phyloP scores from a whole-genome alignment of 2,888 invertebrate genomes.

The Cerastis rubricosa region DNA sequence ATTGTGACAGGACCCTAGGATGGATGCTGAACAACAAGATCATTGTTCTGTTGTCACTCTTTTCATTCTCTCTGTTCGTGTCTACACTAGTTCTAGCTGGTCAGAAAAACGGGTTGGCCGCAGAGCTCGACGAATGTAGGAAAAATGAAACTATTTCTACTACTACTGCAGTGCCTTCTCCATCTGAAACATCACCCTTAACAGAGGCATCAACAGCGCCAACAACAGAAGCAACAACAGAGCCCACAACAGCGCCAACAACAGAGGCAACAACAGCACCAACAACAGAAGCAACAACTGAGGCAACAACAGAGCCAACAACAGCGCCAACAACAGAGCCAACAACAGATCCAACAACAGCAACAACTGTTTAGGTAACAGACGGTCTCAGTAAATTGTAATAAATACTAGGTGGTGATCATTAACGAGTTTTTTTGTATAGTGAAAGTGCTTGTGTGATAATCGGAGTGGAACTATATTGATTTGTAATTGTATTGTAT shows the following conservation, averaged over 20 bases:
- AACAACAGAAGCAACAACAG: background rate
- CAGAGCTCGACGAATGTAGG: constrained; percentile 72
- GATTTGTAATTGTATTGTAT: background rate
- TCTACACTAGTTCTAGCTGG: constrained; percentile 81
- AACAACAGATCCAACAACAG: background rate
- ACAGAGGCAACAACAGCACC: rapidly evolving
- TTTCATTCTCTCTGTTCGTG: constrained; percentile 83
- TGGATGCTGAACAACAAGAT: constrained; percentile 86
- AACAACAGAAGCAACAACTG: background rate
- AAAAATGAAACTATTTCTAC: background rate
- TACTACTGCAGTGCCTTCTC: background rate
- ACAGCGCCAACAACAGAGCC: background rate
- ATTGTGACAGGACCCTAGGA: constrained; percentile 74
- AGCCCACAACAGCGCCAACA: no score
- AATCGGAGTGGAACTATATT: background rate
- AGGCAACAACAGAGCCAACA: background rate
- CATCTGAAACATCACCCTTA: background rate
- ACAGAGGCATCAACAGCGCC: no score
- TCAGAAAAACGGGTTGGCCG: constrained; percentile 76
- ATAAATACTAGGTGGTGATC: constrained; percentile 1
- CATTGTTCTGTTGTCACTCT: constrained; percentile 80
- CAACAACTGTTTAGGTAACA: background rate
- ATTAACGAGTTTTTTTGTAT: background rate
- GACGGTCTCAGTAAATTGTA: background rate
- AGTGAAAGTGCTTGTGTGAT: constrained; percentile 21